A percentile compares a stretch with the other conserved stretches of the same genome.
Conservation (phyloP, 2,888 invertebrate genomes). For the Drosophila formosana region DNA sequence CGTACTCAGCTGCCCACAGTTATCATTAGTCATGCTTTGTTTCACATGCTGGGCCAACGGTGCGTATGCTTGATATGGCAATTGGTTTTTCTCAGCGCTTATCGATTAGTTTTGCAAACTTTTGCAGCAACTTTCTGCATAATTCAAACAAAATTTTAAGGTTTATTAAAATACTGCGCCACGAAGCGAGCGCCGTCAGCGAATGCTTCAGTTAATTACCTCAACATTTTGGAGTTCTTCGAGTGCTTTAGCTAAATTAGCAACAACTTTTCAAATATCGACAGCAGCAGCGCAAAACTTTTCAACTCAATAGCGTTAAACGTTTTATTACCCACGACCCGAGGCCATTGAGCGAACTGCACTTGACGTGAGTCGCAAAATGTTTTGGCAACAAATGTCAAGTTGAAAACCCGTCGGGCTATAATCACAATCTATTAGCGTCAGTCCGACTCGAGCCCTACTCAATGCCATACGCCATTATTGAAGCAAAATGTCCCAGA, state of each 20-base stretch:
- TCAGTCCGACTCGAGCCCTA: conserved; percentile 34
- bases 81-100: conserved; percentile 24
- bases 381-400: conserved; percentile 39
- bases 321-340: conserved; percentile 55
- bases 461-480: conserved; percentile 47
- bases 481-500: conserved; percentile 52
- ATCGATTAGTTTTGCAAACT: conserved; percentile 64
- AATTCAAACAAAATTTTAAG: conserved; percentile 45
- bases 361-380: conserved; percentile 38
- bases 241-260: conserved; percentile 71
- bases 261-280: conserved; percentile 79
- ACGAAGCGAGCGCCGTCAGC: conserved; percentile 15
- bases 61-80: conserved; percentile 64
- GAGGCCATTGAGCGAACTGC: conserved; percentile 29
- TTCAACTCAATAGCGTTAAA: conserved; percentile 49
- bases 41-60: conserved; percentile 43
- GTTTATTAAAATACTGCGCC: conserved; percentile 61
- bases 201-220: conserved; percentile 71
- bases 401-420: conserved; percentile 8
- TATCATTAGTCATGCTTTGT: conserved; percentile 80
- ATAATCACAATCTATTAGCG: conserved; percentile 59
- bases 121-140: conserved; percentile 61
- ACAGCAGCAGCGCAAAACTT: conserved; percentile 48
- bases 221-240: conserved; percentile 58
- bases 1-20: conserved; percentile 61